These are phyloP conservation scores for Gopherus evgoodei DNA, from an alignment of 2,113 vertebrate species.

Conservation along the genomic window DNA sequence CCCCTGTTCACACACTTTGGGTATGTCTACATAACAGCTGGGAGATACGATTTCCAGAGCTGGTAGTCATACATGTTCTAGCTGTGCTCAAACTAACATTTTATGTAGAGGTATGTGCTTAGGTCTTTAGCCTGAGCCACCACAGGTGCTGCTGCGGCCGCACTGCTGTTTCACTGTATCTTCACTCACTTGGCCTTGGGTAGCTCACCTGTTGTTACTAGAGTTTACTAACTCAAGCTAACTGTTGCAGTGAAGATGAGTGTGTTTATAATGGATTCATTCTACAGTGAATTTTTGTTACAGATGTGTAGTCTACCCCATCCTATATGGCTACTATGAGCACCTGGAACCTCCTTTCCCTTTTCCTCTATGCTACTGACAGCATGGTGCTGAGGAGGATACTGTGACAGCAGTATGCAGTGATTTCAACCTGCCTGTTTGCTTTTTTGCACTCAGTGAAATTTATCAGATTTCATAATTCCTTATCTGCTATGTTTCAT, in stretches of 20 bases:
- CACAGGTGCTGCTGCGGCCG: too few species aligned
- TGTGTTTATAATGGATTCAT: neutral
- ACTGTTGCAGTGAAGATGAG: neutral
- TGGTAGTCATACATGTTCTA: neutral
- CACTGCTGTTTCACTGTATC: neutral
- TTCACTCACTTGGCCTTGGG: neutral
- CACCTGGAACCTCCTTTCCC: neutral
- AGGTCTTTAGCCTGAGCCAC: neutral
- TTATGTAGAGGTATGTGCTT: neutral
- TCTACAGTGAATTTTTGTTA: neutral
- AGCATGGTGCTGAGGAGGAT: neutral
- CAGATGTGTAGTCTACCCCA: neutral
- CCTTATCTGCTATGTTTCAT: neutral
- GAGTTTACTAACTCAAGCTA: neutral
- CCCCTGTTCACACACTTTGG: neutral
- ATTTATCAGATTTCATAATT: constrained; percentile 29
- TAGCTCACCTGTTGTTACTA: neutral
- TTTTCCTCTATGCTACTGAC: neutral
- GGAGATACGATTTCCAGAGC: neutral
- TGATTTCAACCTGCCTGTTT: neutral
- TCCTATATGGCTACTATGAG: neutral
- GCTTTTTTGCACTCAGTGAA: neutral
- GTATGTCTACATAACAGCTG: neutral
- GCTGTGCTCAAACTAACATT: neutral
- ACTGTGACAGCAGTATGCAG: neutral